Conservation (phyloP, 1,140 invertebrate genomes). For the Drosophila suzukii region DNA sequence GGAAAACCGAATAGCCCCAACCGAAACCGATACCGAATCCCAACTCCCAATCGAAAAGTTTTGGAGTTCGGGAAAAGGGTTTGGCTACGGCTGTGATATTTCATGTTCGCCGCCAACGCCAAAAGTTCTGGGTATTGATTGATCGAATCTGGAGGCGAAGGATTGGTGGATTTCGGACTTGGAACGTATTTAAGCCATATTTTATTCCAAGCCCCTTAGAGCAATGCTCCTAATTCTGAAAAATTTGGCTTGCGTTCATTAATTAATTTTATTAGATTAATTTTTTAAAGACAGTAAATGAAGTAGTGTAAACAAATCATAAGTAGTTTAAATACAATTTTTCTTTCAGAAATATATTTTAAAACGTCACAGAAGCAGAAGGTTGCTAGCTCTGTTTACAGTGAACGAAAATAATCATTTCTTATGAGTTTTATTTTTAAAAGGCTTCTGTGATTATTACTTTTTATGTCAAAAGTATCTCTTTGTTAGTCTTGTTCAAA, state of each 20-base stretch:
- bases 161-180: slow-evolving; percentile 12
- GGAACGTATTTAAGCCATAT: slow-evolving; percentile 2
- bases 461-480: too few species aligned
- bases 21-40: slow-evolving; percentile 5
- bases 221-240: neutral
- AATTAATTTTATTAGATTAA: neutral
- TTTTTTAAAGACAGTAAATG: too few species aligned
- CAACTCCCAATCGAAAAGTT: slow-evolving; percentile 40
- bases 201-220: neutral
- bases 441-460: too few species aligned
- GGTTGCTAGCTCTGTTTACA: too few species aligned
- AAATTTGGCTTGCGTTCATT: neutral
- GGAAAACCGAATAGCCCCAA: slow-evolving; percentile 21
- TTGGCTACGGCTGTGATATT: slow-evolving; percentile 74
- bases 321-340: too few species aligned
- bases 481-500: too few species aligned
- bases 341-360: too few species aligned
- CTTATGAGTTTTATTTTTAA: too few species aligned
- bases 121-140: slow-evolving; percentile 65
- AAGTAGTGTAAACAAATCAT: too few species aligned
- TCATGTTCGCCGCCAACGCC: slow-evolving; percentile 81
- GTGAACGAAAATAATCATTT: too few species aligned
- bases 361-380: too few species aligned
- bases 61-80: slow-evolving; percentile 75
- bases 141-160: slow-evolving; percentile 59